Base-by-base conservation (phyloP, 2,888 invertebrate genomes). In the Acanthosoma haemorrhoidale region DNA sequence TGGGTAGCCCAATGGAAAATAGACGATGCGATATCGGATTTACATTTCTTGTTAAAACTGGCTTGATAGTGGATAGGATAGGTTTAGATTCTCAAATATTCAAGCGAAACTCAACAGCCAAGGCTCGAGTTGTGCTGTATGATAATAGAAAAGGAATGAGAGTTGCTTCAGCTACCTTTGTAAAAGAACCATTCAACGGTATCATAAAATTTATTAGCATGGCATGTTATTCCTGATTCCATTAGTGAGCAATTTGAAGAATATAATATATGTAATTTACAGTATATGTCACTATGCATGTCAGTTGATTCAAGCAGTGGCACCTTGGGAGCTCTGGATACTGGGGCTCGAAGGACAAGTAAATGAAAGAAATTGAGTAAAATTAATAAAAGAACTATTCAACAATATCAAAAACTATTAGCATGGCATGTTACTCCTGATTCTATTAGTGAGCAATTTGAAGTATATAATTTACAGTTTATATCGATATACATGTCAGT, bases 31-130 rank as follows among this genome's bases (percentile, higher is more conserved):
- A 43, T 21, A 51, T 66, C 60, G 69, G 71, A 15, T 71, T 66
- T 13, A 71, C 71, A 31, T 71, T 71, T 36, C 32, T 64, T 43
- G 64, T 71, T 5, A 71, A 71, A 16, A 64, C 69, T 4, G 36
- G 29, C 31, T 34, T 71, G 2, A 41, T 64, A 11, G 15, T 71
- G 31, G 32, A 58, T 2, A 39, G 34, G 18, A 21, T 71, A 15
- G 69, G 69, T 11, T 25, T 71, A 16, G 58, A 69, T 31, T 36
- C 59, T 34, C 29, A 34, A 31, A 39, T 71, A 58, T 60, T 71
- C 32, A 25, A 57, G 18, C 41, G 16, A 9, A 58, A 32, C 8
- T 31, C 21, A 4, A 69, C 58, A 36, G 57, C 11, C 13, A 63
- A 25, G 32, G 71, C 66, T n/a, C 31, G 71, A 58, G 66, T 71